These are phyloP conservation scores for Fukomys damarensis DNA, from an alignment of 2,113 vertebrate species.

Conservation along the genomic window DNA sequence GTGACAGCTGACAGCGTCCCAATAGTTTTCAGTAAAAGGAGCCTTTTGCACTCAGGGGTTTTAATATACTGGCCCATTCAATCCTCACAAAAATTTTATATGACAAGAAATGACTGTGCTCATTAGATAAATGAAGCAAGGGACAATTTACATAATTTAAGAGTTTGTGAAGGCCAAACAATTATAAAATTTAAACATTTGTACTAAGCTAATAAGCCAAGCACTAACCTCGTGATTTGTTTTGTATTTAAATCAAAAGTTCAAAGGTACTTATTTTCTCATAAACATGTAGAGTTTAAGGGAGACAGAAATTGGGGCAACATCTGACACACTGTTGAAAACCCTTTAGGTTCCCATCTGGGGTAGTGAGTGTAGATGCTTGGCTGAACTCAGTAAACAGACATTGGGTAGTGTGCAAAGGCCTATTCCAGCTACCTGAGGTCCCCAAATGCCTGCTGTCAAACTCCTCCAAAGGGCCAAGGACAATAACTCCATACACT, in stretches of 20 bases:
- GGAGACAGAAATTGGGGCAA: background rate
- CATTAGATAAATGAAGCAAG: background rate
- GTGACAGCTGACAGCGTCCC: background rate
- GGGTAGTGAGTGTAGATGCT: background rate
- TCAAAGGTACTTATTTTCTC: background rate
- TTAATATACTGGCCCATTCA: background rate
- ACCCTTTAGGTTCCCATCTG: background rate
- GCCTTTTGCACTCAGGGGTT: background rate
- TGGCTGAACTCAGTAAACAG: background rate
- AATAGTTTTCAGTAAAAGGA: background rate
- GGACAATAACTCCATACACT: background rate
- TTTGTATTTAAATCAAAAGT: background rate
- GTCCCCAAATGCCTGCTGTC: background rate
- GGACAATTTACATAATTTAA: background rate
- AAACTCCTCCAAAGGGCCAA: background rate
- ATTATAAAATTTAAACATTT: background rate
- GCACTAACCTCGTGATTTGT: background rate
- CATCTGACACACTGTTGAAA: background rate
- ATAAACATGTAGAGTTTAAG: background rate
- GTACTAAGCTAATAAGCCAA: background rate
- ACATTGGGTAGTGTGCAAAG: background rate
- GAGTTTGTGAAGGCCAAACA: background rate
- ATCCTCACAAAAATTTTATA: background rate
- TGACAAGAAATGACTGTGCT: background rate
- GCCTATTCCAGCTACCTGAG: fast-evolving